A percentile compares a stretch with the other conserved stretches of the same genome.
Conservation (phyloP, 2,113 vertebrate genomes). For the Pao palembangensis region DNA sequence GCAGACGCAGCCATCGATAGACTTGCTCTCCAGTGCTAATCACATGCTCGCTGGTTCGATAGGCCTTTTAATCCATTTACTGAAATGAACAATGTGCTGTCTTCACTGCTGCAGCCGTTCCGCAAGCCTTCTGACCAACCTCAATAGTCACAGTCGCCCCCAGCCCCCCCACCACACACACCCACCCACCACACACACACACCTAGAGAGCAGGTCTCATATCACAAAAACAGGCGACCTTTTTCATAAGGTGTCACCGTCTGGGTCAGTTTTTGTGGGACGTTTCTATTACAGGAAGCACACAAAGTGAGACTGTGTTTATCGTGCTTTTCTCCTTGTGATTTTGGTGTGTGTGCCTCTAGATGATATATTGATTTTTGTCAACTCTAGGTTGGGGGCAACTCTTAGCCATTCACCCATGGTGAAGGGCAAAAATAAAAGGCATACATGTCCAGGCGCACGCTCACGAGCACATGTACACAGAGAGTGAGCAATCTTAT, state of each 20-base stretch:
- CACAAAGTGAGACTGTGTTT: conserved; percentile 44
- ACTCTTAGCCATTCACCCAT: conserved; percentile 70
- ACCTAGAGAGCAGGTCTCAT: background rate
- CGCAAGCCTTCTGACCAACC: no score
- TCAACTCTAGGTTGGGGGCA: conserved; percentile 67
- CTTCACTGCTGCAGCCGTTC: background rate
- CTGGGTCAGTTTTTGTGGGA: conserved; percentile 51
- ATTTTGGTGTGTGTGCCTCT: conserved; percentile 40
- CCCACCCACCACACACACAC: background rate
- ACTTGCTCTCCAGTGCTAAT: conserved; percentile 62
- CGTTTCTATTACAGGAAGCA: conserved; percentile 64
- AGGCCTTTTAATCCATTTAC: conserved; percentile 52
- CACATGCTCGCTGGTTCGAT: conserved; percentile 52
- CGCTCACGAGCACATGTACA: conserved; percentile 41
- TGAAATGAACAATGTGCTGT: conserved; percentile 36
- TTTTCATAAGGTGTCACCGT: conserved; percentile 35
- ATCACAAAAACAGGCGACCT: conserved; percentile 50
- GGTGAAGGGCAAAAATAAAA: conserved; percentile 67
- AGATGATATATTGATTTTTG: conserved; percentile 76
- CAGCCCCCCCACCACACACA: background rate
- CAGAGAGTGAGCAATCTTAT: conserved; percentile 49
- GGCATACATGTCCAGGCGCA: conserved; percentile 14
- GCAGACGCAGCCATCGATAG: conserved; percentile 54
- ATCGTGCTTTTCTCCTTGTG: conserved; percentile 36
- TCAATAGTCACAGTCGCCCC: no score